A percentile compares a stretch with the other conserved stretches of the same genome.
Evolutionary conservation across 2,888 invertebrate species (phyloP).

Genomic region (Molorchus minor): DNA sequence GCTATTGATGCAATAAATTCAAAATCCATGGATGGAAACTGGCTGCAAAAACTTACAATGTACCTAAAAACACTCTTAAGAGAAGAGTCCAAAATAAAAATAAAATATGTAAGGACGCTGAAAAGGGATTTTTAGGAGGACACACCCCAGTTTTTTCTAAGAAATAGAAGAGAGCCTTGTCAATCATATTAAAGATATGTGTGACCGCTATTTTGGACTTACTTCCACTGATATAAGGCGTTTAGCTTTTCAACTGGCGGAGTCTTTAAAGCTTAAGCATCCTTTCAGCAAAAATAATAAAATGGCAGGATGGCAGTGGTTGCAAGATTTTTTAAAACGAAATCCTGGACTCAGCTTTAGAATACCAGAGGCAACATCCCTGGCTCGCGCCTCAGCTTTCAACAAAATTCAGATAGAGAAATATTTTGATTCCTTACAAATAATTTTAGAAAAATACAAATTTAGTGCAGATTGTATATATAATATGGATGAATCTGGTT

Average conservation of each 20-base stretch:
- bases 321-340: background rate
- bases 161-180: no score
- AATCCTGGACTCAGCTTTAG: background rate
- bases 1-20: no score
- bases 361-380: background rate
- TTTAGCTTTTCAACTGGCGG: background rate
- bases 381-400: background rate
- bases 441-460: background rate
- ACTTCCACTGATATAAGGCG: background rate
- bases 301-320: background rate
- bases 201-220: background rate
- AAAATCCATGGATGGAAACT: no score
- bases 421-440: background rate
- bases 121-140: no score
- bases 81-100: no score
- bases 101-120: no score
- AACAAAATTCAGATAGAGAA: no score
- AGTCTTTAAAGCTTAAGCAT: no score
- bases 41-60: no score
- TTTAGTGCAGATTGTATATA: background rate
- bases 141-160: no score
- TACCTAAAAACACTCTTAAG: no score
- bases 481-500: slow-evolving; percentile 3
- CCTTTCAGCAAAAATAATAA: background rate
- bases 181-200: no score